Percentiles rank a stretch among this genome's conserved stretches.
Conservation (phyloP, 2,113 vertebrate genomes). For the Baryphthengus martii region DNA sequence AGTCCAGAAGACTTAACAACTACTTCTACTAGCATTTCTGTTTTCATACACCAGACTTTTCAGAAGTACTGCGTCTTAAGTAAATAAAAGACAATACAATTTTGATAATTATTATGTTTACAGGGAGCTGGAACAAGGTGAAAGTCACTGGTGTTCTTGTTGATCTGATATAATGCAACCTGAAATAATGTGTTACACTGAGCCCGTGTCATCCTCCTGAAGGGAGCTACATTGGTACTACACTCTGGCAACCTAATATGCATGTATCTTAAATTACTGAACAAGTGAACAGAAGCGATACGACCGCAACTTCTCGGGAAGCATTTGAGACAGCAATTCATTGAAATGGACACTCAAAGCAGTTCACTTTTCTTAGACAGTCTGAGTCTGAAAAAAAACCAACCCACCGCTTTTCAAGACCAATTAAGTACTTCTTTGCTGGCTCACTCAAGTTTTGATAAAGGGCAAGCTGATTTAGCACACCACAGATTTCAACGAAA, state of each 20-base stretch:
- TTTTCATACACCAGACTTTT: background rate
- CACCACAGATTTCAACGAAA: background rate
- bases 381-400: background rate
- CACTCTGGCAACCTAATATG: background rate
- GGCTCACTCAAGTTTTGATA: background rate
- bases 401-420: background rate
- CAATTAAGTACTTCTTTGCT: background rate
- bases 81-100: conserved; percentile 30
- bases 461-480: background rate
- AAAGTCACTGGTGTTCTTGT: conserved; percentile 45
- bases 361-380: background rate
- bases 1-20: background rate
- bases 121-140: conserved; percentile 35
- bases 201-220: background rate
- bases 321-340: background rate
- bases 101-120: conserved; percentile 36
- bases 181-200: conserved; percentile 33
- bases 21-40: background rate
- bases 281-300: background rate
- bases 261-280: background rate
- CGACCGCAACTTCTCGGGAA: background rate
- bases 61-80: background rate
- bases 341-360: background rate
- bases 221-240: background rate
- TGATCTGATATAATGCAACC: conserved; percentile 42